Base-by-base conservation (phyloP, 2,888 invertebrate genomes). In the Agapostemon virescens region DNA sequence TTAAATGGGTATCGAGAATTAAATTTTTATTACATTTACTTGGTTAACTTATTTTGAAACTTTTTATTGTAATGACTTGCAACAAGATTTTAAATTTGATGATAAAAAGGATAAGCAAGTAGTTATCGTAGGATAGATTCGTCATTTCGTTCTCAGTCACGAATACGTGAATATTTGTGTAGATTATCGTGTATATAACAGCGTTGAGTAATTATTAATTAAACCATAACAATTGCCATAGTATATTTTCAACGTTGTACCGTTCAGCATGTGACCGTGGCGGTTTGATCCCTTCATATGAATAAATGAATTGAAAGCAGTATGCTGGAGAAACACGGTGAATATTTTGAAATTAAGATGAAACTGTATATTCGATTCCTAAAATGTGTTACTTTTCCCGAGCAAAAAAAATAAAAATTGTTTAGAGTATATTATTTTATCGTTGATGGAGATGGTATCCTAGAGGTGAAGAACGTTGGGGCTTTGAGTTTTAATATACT, bases 401-500 rank as follows among this genome's bases (percentile, higher is more conserved):
- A n/a, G 9, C 38, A 1, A 7, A 6, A 1, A 40, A 40, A 40
- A 15, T 5, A 42, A 45, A 45, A 17, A 45, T 45, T 17, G 4
- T 45, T 20, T 45, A 9, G 7, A 45, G 3, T 45, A 17, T 17
- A 15, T 13, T 7, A 5, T 55, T 55, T 55, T 26, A 6, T 38
- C 15, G 49, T 52, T 9, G 42, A 30, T 20, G 4, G 15, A 26
- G 23, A 61, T 23, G 30, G 9, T 69, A 36, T 49, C 11, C 0
- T 26, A 23, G 30, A 26, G n/a, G n/a, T 17, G 15, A 66, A 15
- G 26, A 3, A 26, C 11, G n/a, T 1, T 6, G 17, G 9, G 23
- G 2, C n/a, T 42, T 26, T 7, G 30, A 17, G 58, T 58, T 76
- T 58, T 17, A 55, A 26, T 26, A 36, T 64, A 64, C 69, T 75